These are phyloP conservation scores for Stegodyphus dumicola DNA, from an alignment of 1,140 invertebrate genomes.

Conservation along the genomic window DNA sequence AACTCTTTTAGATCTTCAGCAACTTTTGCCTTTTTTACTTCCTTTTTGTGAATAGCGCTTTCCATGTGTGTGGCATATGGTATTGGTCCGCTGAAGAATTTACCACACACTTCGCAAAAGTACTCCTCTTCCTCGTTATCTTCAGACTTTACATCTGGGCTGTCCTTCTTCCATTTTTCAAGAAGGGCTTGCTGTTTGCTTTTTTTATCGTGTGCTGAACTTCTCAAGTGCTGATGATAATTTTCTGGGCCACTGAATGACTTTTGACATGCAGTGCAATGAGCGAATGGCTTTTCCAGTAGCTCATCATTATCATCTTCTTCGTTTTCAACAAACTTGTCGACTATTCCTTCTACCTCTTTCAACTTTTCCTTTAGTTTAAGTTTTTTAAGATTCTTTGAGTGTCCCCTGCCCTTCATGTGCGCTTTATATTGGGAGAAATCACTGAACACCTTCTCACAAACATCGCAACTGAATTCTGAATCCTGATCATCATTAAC, in stretches of 20 bases:
- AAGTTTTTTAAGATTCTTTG: not conserved
- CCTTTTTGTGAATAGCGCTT: not conserved
- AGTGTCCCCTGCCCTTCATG: not conserved
- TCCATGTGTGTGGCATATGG: not conserved
- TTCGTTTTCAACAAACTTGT: not conserved
- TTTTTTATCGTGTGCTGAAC: not conserved
- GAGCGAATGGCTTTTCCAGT: not conserved
- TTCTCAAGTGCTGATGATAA: not conserved
- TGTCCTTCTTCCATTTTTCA: not conserved
- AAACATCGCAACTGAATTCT: not conserved
- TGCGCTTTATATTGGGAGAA: not conserved
- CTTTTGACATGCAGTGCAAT: not conserved
- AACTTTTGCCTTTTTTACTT: not conserved
- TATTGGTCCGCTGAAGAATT: not conserved
- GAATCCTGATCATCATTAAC: not conserved
- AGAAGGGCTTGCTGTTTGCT: not conserved
- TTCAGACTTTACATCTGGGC: not conserved
- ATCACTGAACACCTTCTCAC: not conserved
- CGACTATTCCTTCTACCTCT: not conserved
- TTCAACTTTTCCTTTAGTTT: not conserved
- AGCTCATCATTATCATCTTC: not conserved
- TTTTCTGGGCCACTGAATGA: not conserved
- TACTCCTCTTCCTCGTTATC: not conserved
- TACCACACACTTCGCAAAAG: not conserved
- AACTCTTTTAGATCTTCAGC: not conserved